phyloP scores from a whole-genome alignment of 2,888 invertebrate genomes.

The Trissolcus japonicus region DNA sequence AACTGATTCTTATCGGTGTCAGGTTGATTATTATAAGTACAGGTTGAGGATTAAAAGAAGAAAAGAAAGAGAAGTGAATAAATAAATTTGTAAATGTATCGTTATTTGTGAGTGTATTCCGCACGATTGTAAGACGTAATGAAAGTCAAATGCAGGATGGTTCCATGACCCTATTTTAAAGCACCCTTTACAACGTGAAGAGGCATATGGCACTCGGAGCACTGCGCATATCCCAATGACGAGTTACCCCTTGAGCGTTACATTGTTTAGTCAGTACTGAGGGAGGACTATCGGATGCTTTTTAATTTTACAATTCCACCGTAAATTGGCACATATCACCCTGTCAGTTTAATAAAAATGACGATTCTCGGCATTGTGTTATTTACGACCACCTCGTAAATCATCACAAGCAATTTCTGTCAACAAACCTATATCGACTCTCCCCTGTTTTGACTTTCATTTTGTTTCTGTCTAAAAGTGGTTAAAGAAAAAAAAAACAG shows the following conservation, averaged over 20 bases:
- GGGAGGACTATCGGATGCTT: constrained; percentile 56
- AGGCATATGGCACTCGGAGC: constrained; percentile 55
- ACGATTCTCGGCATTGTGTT: constrained; percentile 47
- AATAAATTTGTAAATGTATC: constrained; percentile 32
- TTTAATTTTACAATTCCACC: constrained; percentile 58
- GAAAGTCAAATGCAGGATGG: constrained; percentile 73
- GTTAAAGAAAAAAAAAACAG: too few relatives aligned
- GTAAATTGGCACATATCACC: constrained; percentile 56
- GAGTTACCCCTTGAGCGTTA: constrained; percentile 53
- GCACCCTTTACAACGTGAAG: constrained; percentile 51
- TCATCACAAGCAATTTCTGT: too few relatives aligned
- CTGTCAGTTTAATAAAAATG: constrained; percentile 56
- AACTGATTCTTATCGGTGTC: too few relatives aligned
- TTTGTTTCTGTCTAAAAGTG: too few relatives aligned
- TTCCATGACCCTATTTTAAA: constrained; percentile 54
- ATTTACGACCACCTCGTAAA: constrained; percentile 31
- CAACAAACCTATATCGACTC: too few relatives aligned
- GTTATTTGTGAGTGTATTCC: constrained; percentile 45
- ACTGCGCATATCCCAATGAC: constrained; percentile 49
- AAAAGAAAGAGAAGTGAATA: too few relatives aligned
- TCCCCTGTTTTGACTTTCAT: too few relatives aligned
- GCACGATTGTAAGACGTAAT: constrained; percentile 69
- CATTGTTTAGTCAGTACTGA: constrained; percentile 45
- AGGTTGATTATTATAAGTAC: too few relatives aligned
- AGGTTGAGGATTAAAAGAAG: too few relatives aligned